phyloP scores from a whole-genome alignment of 2,888 invertebrate species.

The Troides aeacus region DNA sequence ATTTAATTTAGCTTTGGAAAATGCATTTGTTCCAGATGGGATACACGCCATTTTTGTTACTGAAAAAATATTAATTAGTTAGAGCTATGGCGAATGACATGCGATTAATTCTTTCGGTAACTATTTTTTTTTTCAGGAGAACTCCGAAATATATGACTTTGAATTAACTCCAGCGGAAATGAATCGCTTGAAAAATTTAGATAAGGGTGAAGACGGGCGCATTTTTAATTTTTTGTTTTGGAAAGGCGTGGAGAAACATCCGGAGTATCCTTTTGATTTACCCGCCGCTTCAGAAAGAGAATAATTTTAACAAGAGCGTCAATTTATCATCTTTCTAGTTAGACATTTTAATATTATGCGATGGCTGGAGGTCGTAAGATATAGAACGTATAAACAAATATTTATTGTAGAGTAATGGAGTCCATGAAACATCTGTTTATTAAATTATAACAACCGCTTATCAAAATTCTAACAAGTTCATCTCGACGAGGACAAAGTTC shows the following conservation, averaged over 20 bases:
- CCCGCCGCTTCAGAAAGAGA: constrained; percentile 20
- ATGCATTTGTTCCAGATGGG: not conserved
- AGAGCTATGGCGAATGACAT: not conserved
- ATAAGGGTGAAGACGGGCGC: constrained; percentile 81
- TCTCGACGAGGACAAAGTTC: not conserved
- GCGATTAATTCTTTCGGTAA: not conserved
- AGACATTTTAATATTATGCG: too few species aligned
- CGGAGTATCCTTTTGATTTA: constrained; percentile 83
- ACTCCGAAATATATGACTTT: constrained; percentile 84
- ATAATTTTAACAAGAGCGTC: constrained; percentile 10
- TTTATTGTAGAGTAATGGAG: not conserved
- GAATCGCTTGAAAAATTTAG: constrained; percentile 75
- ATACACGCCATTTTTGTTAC: not conserved
- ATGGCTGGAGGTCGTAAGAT: not conserved
- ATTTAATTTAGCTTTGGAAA: not conserved
- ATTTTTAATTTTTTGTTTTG: constrained; percentile 85
- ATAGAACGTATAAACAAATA: not conserved
- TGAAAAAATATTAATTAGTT: not conserved
- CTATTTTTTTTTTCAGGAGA: constrained; percentile 66
- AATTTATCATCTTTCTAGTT: constrained; percentile 19
- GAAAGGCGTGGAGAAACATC: constrained; percentile 84
- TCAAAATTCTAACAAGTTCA: too few species aligned
- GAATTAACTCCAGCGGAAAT: constrained; percentile 79
- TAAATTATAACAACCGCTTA: too few species aligned
- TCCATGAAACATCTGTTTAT: not conserved